A percentile compares a stretch with the other conserved stretches of the same genome.
Evolutionary conservation across 2,888 invertebrate genomes (phyloP).

Genomic region (Gymnoscelis rufifasciata): DNA sequence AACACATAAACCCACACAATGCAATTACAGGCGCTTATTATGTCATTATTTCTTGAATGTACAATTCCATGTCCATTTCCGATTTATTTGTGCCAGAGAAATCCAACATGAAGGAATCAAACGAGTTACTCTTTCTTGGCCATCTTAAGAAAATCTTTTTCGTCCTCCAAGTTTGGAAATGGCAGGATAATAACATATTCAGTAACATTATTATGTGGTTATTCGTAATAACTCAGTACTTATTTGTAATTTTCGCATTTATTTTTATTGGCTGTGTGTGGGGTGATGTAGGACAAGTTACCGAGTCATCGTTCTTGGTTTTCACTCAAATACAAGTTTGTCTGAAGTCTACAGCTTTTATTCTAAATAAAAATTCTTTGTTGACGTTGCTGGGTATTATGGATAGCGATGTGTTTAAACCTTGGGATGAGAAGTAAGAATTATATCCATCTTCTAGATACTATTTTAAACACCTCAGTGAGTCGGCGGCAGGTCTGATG

Average conservation of each 20-base stretch:
- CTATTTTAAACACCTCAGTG: no score
- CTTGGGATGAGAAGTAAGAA: constrained; percentile 38
- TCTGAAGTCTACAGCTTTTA: constrained; percentile 55
- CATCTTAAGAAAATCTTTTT: constrained; percentile 47
- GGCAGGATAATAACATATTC: constrained; percentile 35
- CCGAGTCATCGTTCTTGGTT: constrained; percentile 58
- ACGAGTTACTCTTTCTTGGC: constrained; percentile 43
- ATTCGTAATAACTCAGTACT: constrained; percentile 50
- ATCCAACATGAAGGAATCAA: constrained; percentile 35
- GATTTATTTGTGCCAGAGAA: no score
- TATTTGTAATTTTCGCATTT: constrained; percentile 56
- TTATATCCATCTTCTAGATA: no score
- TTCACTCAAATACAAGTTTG: constrained; percentile 65
- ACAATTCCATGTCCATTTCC: no score
- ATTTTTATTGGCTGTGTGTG: constrained; percentile 55
- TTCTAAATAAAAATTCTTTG: constrained; percentile 46
- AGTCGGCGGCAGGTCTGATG: no score
- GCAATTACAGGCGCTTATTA: no score
- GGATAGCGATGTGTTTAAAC: constrained; percentile 44
- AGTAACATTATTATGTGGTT: constrained; percentile 42
- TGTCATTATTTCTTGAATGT: no score
- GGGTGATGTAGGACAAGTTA: constrained; percentile 59
- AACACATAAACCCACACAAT: no score
- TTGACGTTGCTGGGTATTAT: constrained; percentile 42
- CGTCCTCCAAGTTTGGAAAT: constrained; percentile 54